Percentiles rank a stretch among this genome's conserved stretches.
Conservation (phyloP, 2,113 vertebrate genomes). For the Nibea albiflora region DNA sequence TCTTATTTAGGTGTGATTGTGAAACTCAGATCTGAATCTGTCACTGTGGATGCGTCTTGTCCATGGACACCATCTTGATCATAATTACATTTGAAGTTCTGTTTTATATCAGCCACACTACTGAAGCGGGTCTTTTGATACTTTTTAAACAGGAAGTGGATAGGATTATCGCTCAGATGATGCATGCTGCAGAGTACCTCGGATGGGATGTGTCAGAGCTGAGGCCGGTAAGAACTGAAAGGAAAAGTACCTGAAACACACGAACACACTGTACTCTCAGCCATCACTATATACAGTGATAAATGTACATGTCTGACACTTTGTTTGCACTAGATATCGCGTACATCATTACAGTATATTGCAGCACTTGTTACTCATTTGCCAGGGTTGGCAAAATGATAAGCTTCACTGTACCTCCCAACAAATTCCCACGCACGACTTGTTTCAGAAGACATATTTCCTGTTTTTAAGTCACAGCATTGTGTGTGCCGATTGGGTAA, state of each 20-base stretch:
- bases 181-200: conserved; percentile 91
- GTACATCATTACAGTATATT: background rate
- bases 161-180: conserved; percentile 92
- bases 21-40: background rate
- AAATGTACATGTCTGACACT: background rate
- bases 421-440: background rate
- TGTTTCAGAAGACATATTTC: conserved; percentile 1
- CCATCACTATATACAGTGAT: background rate
- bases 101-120: background rate
- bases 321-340: conserved; percentile 21
- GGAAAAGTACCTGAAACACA: background rate
- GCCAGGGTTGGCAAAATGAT: conserved; percentile 16
- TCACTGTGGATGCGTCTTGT: background rate
- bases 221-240: conserved; percentile 84
- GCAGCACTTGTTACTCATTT: conserved; percentile 42
- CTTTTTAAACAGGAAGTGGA: conserved; percentile 87
- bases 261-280: background rate
- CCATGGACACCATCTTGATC: background rate
- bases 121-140: conserved; percentile 9
- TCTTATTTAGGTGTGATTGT: background rate
- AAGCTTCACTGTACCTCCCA: background rate
- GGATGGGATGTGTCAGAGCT: conserved; percentile 93
- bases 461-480: conserved; percentile 5
- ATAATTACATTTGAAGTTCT: background rate
- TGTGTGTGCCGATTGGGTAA: conserved; percentile 22